Evolutionary conservation across 2,888 invertebrate species (phyloP), one percentile per base, ranked within the genome.

Genomic region (Eutolmus rufibarbis): DNA sequence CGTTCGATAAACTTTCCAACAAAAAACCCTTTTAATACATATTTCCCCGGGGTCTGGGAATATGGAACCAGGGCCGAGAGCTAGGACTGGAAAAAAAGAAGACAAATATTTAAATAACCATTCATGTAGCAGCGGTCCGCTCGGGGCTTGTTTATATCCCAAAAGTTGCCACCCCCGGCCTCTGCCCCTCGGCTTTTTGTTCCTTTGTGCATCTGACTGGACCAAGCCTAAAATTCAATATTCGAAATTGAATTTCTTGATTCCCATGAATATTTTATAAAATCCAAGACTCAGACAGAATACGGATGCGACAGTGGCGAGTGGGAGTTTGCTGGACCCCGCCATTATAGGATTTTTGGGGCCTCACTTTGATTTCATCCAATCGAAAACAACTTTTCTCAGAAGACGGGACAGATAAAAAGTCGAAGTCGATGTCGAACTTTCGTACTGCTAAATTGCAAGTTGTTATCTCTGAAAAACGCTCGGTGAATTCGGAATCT

Each of bases 201-300:
- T 66, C 84, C 34, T 84, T 84, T 84, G 84, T 84, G 74, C 84
- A 84, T 84, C 23, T 66, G 66, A 66, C 57, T 66, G 74, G 66
- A 66, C 74, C 14, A 74, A 84, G 74, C 51, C 57, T 56, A 34
- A 57, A 51, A 84, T 66, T 66, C 84, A 84, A 84, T 84, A 84
- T 84, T 84, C 37, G 40, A 74, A 84, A 84, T 84, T 84, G 37
- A 84, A 84, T 84, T 84, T 66, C 84, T 66, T 43, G 84, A 84
- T 84, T 84, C 66, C 74, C 74, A 51, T 81, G 81, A 81, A 81
- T 81, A 81, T 81, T 81, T 81, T 57, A 79, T 46, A 81, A 81
- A 51, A 56, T 84, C 66, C 37, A 84, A 84, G 57, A 66, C 40
- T 43, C n/a, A 37, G 31, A 31, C 23, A 31, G 82, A 57, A 82